Conservation (phyloP, 2,888 invertebrate genomes). For the Athrips mouffetella region DNA sequence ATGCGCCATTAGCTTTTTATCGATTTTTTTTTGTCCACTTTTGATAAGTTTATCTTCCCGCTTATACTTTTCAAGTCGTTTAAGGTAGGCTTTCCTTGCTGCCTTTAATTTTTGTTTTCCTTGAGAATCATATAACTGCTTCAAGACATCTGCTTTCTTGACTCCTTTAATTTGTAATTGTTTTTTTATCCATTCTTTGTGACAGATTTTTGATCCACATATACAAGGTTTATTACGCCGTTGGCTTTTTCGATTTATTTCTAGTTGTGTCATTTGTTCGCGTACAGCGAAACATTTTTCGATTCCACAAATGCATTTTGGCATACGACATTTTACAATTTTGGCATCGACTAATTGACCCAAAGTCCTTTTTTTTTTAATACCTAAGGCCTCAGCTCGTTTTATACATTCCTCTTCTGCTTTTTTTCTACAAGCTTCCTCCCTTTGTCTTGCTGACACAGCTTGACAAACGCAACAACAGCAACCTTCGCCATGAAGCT, state of each 20-base stretch:
- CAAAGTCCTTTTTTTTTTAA: background rate
- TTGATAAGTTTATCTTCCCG: background rate
- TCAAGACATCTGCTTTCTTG: background rate
- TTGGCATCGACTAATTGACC: no score
- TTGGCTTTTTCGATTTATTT: no score
- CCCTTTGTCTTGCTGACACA: background rate
- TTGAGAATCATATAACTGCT: no score
- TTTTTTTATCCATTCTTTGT: background rate
- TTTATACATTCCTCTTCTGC: background rate
- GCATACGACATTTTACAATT: no score
- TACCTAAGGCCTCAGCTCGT: background rate
- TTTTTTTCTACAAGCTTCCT: background rate
- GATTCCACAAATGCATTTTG: background rate
- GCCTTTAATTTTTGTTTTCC: background rate
- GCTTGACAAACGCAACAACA: background rate
- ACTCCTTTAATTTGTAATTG: background rate
- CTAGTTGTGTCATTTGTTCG: no score
- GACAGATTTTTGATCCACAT: background rate
- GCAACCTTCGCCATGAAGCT: constrained; percentile 4
- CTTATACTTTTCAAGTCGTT: background rate
- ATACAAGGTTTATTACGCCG: background rate
- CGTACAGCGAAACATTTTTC: background rate
- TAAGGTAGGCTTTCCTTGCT: background rate
- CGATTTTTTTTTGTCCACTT: background rate
- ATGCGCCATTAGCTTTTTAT: background rate